Base-by-base conservation (phyloP, 2,888 invertebrate species). In the Crepidodera aurea region DNA sequence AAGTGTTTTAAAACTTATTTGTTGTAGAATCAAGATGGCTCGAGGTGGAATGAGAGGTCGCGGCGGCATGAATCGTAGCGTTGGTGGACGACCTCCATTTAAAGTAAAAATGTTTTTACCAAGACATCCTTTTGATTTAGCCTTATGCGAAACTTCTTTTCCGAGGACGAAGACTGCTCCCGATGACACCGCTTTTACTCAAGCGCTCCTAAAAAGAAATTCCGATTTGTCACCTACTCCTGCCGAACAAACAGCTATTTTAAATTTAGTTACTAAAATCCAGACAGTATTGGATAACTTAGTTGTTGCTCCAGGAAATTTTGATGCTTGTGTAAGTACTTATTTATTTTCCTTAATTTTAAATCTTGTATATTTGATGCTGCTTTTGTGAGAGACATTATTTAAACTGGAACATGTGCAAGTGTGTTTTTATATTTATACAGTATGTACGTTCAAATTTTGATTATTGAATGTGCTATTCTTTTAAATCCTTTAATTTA, bases 201-300 rank as follows among this genome's bases (percentile, higher is more conserved):
- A 96, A 90, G 96, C 96, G 0, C 84, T 98, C 0, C 82, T 98
- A 42, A 97, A 98, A 79, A 86, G 97, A 32, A 96, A 97, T 77
- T 86, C 90, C 19, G 97, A 98, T 78, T 85, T 99, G 62, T 94
- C 94, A 48, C 98, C 98, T 0, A 88, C 94, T 0, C 88, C 96
- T 0, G 87, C 90, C 1, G 98, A 98, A 75, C 96, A 97, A 81
- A 91, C 96, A 0, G 91, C 96, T 0, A 92, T 98, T 54, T 87
- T 94, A 25, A 96, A 94, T 81, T 86, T 99, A 13, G 94, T 98
- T 27, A 95, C 96, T 0, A 96, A 97, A 82, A 89, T 98, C n/a
- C 96, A 96, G 79, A 90, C 91, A 0, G 95, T 96, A 19, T 83
- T 98, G 56, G 98, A 98, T 78, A 96, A 94, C 79, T 83, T 98